Evolutionary conservation across 35 echinoderm and acorn worm genomes (phyloP).

Genomic region (Heliocidaris tuberculata): DNA sequence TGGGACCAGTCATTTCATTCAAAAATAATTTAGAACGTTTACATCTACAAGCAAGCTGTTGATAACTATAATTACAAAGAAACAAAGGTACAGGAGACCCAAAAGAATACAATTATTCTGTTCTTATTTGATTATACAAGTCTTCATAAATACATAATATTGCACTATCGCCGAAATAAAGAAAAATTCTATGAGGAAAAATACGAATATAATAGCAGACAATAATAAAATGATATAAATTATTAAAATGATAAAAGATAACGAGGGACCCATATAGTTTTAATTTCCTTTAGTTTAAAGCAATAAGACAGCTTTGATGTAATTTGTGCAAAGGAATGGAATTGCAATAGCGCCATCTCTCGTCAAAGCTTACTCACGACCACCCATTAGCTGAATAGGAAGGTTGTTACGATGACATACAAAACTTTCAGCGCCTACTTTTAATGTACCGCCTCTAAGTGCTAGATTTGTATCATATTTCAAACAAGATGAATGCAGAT

Average conservation of each 20-base stretch:
- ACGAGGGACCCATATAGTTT: not conserved
- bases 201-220: not conserved
- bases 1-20: not conserved
- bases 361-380: not conserved
- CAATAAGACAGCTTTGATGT: too few relatives aligned
- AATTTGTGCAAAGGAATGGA: not conserved
- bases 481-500: too few relatives aligned
- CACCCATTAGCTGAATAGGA: too few relatives aligned
- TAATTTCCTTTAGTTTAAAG: not conserved
- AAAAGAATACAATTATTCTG: not conserved
- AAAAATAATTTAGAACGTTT: not conserved
- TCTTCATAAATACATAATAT: conserved; percentile 7
- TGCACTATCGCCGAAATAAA: conserved; percentile 1
- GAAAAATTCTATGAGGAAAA: not conserved
- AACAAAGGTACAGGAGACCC: not conserved
- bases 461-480: too few relatives aligned
- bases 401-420: not conserved
- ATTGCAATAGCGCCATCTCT: not conserved
- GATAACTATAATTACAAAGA: not conserved
- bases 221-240: not conserved
- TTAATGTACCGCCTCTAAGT: too few relatives aligned
- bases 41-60: not conserved
- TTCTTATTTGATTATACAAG: not conserved
- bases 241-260: not conserved
- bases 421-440: not conserved